Evolutionary conservation across 2,113 vertebrate species (phyloP).

Genomic region (Ciconia maguari): DNA sequence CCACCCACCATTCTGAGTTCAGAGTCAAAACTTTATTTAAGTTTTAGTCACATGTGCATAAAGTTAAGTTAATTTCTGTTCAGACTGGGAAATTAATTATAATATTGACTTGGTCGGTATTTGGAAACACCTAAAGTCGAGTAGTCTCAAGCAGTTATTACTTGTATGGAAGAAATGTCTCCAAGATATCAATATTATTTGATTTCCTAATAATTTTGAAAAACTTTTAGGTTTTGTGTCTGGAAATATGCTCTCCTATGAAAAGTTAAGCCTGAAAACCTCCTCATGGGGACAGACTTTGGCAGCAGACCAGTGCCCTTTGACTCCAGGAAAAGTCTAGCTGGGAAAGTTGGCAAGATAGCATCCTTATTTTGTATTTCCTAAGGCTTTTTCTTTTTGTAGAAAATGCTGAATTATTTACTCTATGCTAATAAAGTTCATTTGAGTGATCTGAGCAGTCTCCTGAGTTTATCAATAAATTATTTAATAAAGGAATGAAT

Average conservation of each 20-base stretch:
- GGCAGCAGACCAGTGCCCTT: background rate
- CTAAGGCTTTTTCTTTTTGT: background rate
- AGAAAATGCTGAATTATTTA: slow-evolving; percentile 36
- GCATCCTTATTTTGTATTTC: background rate
- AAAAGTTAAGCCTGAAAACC: background rate
- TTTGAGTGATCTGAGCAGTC: background rate
- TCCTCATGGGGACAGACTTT: background rate
- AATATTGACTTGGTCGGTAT: background rate
- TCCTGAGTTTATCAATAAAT: slow-evolving; percentile 35
- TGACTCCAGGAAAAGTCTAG: background rate
- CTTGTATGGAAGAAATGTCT: background rate
- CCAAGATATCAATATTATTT: background rate
- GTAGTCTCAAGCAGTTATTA: background rate
- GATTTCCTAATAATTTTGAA: background rate
- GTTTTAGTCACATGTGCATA: background rate
- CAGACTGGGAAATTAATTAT: background rate
- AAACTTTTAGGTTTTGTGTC: background rate
- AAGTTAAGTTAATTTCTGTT: background rate
- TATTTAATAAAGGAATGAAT: background rate
- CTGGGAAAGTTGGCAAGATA: background rate
- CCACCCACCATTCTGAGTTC: background rate
- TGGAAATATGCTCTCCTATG: background rate
- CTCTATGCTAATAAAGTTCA: slow-evolving; percentile 31
- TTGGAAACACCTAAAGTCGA: background rate
- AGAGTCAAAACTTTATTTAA: background rate